Conservation (phyloP, 53 echinoderm and acorn worm species). For the Echinarachnius parma region DNA sequence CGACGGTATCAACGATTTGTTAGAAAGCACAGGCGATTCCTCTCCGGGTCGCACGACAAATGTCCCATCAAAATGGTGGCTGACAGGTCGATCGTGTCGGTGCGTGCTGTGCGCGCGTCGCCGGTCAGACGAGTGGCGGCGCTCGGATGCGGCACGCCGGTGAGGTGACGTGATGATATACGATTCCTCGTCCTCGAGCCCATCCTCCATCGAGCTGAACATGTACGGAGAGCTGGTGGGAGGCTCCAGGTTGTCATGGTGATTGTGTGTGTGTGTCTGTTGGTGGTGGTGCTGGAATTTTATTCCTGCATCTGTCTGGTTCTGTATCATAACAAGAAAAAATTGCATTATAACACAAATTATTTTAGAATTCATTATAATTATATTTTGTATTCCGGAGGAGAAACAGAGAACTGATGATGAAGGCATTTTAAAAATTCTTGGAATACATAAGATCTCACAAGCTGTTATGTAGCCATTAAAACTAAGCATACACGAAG, state of each 20-base stretch:
- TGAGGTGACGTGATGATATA: constrained; percentile 51
- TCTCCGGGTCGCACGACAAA: constrained; percentile 9
- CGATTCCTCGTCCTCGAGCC: constrained; percentile 86
- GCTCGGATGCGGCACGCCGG: constrained; percentile 22
- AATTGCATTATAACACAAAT: too few species aligned
- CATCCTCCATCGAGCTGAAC: constrained; percentile 99
- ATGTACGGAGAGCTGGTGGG: constrained; percentile 85
- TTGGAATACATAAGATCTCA: too few species aligned
- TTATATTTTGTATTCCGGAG: too few species aligned
- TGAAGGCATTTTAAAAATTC: too few species aligned
- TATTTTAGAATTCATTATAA: too few species aligned
- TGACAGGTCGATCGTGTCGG: constrained; percentile 37
- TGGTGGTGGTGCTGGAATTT: constrained; percentile 31
- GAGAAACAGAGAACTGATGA: too few species aligned
- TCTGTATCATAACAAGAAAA: background rate
- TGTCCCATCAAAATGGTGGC: constrained; percentile 45
- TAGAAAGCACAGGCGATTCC: constrained; percentile 14
- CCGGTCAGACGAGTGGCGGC: constrained; percentile 24
- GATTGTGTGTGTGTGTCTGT: constrained; percentile 26
- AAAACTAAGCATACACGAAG: too few species aligned
- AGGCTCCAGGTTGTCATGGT: constrained; percentile 65
- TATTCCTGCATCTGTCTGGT: background rate
- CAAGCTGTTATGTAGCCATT: too few species aligned
- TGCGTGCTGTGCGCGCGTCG: constrained; percentile 19
- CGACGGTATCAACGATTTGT: too few species aligned